Conservation (phyloP, 2,888 invertebrate genomes). For the Mystacides longicornis region DNA sequence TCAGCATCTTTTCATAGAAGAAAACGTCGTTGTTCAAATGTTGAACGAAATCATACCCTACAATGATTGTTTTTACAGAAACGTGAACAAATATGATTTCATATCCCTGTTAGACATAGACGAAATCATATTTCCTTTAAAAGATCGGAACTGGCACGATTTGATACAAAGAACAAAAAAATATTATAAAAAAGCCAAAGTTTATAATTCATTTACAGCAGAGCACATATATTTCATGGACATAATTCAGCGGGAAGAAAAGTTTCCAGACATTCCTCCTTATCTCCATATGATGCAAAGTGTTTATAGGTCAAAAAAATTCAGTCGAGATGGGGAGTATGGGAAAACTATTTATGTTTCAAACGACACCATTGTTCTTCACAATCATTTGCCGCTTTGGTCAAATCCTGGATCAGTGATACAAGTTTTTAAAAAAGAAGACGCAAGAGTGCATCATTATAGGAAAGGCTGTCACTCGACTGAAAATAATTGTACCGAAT, state of each 20-base stretch:
- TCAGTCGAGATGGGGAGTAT: constrained; percentile 86
- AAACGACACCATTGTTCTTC: constrained; percentile 77
- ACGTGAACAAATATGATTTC: constrained; percentile 82
- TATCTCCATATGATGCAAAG: constrained; percentile 93
- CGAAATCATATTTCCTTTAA: constrained; percentile 87
- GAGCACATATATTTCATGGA: constrained; percentile 89
- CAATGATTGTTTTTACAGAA: constrained; percentile 91
- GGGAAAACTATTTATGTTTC: constrained; percentile 92
- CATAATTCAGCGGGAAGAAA: constrained; percentile 68
- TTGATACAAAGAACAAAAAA: constrained; percentile 71
- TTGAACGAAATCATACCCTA: constrained; percentile 93
- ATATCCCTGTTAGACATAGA: constrained; percentile 86
- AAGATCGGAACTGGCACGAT: constrained; percentile 64
- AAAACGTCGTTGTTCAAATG: constrained; percentile 86
- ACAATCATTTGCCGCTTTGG: constrained; percentile 84
- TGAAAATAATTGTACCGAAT: constrained; percentile 69
- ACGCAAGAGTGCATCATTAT: constrained; percentile 90
- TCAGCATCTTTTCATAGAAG: constrained; percentile 81
- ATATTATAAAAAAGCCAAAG: constrained; percentile 49
- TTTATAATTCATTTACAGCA: constrained; percentile 73
- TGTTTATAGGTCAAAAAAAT: constrained; percentile 81
- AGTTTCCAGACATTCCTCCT: constrained; percentile 70
- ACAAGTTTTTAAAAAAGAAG: constrained; percentile 70
- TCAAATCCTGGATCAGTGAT: background rate
- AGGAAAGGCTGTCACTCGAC: constrained; percentile 87